These are phyloP conservation scores for Taeniopygia guttata DNA, from an alignment of 2,797 vertebrate genomes.

Conservation along the genomic window DNA sequence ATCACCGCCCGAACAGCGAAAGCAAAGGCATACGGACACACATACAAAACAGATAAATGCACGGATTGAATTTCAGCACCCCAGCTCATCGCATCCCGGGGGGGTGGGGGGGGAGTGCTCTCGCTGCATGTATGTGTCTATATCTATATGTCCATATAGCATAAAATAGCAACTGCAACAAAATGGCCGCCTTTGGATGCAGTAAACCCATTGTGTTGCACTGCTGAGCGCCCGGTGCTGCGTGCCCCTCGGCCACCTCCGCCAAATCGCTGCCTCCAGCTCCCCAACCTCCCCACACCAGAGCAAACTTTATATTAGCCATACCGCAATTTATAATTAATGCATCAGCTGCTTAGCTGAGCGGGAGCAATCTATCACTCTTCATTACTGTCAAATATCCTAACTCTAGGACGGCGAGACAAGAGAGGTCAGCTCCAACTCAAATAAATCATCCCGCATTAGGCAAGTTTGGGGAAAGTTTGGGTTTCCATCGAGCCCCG, in stretches of 20 bases:
- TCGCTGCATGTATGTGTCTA: neutral
- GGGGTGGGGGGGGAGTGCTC: neutral
- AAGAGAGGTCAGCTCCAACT: conserved; percentile 86
- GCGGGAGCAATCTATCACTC: conserved; percentile 94
- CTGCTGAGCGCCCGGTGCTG: conserved; percentile 57
- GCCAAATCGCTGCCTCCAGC: conserved; percentile 45
- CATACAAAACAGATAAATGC: conserved; percentile 65
- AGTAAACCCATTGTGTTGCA: conserved; percentile 74
- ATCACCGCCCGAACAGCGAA: neutral
- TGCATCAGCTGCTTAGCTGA: conserved; percentile 92
- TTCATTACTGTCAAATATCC: conserved; percentile 97
- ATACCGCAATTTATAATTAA: conserved; percentile 90
- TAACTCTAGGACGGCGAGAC: conserved; percentile 87
- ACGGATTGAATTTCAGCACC: conserved; percentile 64
- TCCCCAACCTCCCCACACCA: conserved; percentile 72
- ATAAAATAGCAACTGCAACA: conserved; percentile 81
- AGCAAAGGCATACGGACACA: neutral
- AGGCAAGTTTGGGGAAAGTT: conserved; percentile 80
- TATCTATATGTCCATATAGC: conserved; percentile 65
- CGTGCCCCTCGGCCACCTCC: conserved; percentile 55
- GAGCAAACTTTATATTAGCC: conserved; percentile 81
- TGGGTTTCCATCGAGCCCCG: conserved; percentile 47
- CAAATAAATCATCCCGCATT: conserved; percentile 87
- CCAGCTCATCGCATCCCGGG: conserved; percentile 52
- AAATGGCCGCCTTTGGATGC: conserved; percentile 87